Evolutionary conservation across 1,140 invertebrate species (phyloP).

Genomic region (Caerostris extrusa): DNA sequence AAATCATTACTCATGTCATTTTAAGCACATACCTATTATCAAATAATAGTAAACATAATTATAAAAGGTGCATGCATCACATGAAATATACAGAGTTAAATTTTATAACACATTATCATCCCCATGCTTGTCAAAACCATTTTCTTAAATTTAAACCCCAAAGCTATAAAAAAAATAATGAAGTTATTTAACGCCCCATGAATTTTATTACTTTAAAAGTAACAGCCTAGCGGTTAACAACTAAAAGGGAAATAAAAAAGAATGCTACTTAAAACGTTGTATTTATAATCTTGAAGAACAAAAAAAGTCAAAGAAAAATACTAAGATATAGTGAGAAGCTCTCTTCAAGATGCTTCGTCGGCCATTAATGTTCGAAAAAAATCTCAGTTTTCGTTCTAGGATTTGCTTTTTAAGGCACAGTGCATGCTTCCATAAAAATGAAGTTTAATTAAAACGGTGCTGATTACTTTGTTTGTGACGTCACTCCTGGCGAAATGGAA

Average conservation of each 20-base stretch:
- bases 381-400: not conserved
- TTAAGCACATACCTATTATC: no score
- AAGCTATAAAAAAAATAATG: not conserved
- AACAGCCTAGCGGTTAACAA: not conserved
- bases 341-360: not conserved
- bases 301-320: not conserved
- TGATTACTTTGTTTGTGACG: not conserved
- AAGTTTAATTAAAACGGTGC: constrained; percentile 22
- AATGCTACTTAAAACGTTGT: not conserved
- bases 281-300: not conserved
- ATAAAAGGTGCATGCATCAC: not conserved
- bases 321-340: not conserved
- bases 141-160: not conserved
- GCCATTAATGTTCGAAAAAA: not conserved
- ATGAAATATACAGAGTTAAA: not conserved
- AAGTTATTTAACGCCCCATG: constrained; percentile 24
- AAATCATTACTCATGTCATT: no score
- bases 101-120: not conserved
- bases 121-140: not conserved
- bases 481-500: not conserved
- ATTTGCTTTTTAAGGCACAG: not conserved
- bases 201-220: constrained; percentile 29
- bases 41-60: not conserved
- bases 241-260: not conserved
- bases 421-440: not conserved